Base-by-base conservation (phyloP, 2,888 invertebrate genomes). In the Sesia bembeciformis region DNA sequence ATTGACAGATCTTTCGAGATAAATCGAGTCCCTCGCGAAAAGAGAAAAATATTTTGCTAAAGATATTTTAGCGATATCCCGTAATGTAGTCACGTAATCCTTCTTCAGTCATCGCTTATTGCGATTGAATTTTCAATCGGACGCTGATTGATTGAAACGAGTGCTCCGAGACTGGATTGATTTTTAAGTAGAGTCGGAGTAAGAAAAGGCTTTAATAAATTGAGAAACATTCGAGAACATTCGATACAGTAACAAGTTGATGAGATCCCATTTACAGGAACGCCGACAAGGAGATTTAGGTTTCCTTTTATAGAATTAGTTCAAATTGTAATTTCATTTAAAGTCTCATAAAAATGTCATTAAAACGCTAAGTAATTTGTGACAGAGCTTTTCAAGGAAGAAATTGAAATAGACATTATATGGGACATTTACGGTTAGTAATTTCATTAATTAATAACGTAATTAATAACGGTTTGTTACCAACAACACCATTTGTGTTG, bases 91-190 rank as follows among this genome's bases (percentile, higher is more conserved):
- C 79, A 78, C 81, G 84, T 85, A 84, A 83, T 80, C 80, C 79
- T 79, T 75, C 78, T 75, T 68, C 74, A 76, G 76, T 80, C 80
- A 78, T 82, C 76, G 80, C 75, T 76, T 82, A 79, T 80, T 81
- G 70, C 72, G 73, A 84, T 78, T 81, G 84, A 85, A 85, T 79
- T 81, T 82, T 82, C 84, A 85, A 85, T 81, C 72, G 78, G 73
- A 74, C 78, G 73, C 72, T 81, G 85, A 87, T 86, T 87, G 86
- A 88, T 87, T 80, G 84, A 78, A 83, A 77, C 77, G 81, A 76
- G 72, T 73, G 72, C 72, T 68, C 59, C 65, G 67, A 65, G 73
- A 67, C 75, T 62, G 76, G 74, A 82, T 82, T 80, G 86, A 80
- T 78, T 81, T 78, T 80, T 81, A 84, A 86, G 80, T 78, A 80